phyloP scores from a whole-genome alignment of 2,797 vertebrate genomes.

The Corythornis leucogaster region DNA sequence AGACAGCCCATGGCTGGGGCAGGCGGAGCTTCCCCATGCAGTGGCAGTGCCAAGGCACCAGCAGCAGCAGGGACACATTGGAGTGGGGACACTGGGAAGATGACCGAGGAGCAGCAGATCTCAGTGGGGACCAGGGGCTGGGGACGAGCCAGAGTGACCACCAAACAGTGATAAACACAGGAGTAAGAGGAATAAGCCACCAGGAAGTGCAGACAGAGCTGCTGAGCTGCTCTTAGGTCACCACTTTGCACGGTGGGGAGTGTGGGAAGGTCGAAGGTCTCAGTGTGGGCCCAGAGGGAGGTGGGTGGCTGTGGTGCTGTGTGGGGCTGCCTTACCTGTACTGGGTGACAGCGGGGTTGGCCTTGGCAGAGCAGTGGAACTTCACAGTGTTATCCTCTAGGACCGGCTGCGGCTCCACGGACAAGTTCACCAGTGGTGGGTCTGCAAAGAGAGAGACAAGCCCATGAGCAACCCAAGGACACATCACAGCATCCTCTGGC shows the following conservation, averaged over 20 bases:
- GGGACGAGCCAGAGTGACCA: neutral
- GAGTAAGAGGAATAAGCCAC: rapidly evolving
- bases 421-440: constrained; percentile 94
- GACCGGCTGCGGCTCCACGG: constrained; percentile 94
- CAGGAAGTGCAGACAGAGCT: neutral
- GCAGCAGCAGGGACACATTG: rapidly evolving
- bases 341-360: constrained; percentile 94
- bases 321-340: constrained; percentile 86
- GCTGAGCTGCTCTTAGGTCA: neutral
- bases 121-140: neutral
- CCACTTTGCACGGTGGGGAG: neutral
- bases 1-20: rapidly evolving
- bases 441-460: constrained; percentile 77
- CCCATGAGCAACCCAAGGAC: neutral
- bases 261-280: neutral
- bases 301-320: rapidly evolving
- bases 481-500: rapidly evolving
- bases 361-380: constrained; percentile 96
- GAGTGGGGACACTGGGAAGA: neutral
- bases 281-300: neutral
- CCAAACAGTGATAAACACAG: rapidly evolving
- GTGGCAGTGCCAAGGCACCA: neutral
- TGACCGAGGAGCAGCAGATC: neutral
- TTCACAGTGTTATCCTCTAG: constrained; percentile 94
- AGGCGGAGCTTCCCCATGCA: neutral